phyloP scores from a whole-genome alignment of 2,888 invertebrate species.

The Arctia plantaginis region DNA sequence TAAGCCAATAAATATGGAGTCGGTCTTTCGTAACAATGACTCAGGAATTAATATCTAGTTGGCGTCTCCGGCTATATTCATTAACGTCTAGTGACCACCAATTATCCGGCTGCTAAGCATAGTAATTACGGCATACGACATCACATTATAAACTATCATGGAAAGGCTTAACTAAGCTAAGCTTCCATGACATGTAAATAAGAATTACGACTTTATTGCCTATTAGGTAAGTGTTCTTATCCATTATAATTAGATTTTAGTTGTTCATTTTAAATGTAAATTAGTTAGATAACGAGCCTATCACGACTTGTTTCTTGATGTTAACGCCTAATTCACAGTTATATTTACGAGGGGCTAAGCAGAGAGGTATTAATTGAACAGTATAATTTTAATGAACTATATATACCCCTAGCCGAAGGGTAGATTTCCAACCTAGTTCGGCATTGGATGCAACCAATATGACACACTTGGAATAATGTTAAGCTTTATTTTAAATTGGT shows the following conservation, averaged over 20 bases:
- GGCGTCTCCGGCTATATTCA: constrained; percentile 10
- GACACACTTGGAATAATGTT: too few species aligned
- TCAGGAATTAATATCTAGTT: constrained; percentile 1
- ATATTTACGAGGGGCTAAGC: too few species aligned
- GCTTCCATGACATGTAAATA: not conserved
- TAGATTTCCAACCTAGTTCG: too few species aligned
- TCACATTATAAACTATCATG: not conserved
- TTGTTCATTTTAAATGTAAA: too few species aligned
- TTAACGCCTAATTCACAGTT: not conserved
- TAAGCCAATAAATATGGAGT: not conserved
- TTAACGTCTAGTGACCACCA: constrained; percentile 13
- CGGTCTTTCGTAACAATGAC: not conserved
- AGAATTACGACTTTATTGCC: not conserved
- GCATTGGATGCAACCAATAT: too few species aligned
- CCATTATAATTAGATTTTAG: too few species aligned
- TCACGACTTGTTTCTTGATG: not conserved
- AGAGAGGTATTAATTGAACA: not conserved
- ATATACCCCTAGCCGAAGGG: too few species aligned
- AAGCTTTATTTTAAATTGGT: too few species aligned
- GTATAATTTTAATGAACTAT: too few species aligned
- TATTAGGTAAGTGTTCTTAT: too few species aligned
- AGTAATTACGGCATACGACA: constrained; percentile 20
- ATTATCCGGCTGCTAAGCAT: constrained; percentile 22
- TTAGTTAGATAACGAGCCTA: not conserved
- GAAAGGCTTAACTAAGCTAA: constrained; percentile 1